Evolutionary conservation across 2,113 vertebrate species (phyloP), one percentile per base, ranked within the genome.

Genomic region (Zosterops japonicus): DNA sequence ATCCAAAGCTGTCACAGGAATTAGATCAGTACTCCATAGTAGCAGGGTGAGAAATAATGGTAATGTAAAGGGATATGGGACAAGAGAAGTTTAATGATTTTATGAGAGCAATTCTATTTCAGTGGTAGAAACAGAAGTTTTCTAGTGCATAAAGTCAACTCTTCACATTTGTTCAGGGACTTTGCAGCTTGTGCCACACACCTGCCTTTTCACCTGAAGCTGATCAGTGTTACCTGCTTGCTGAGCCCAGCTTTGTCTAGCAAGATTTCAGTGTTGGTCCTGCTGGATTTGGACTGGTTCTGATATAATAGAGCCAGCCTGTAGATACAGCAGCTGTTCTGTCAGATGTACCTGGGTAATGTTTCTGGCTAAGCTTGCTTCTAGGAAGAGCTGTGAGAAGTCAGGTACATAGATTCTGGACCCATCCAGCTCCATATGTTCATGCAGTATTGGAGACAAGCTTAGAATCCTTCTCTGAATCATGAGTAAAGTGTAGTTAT

Each of bases 111-210:
- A 2, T 70, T 70, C 28, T 50, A 0, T 81, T 83, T 75, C 56
- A 49, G n/a, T 77, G 39, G 27, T 46, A 74, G 53, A 61, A 75
- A 15, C 0, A 2, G 12, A 83, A 27, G 25, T 72, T 89, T 87
- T 65, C 6, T 79, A 12, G 25, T 47, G 17, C 4, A 1, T 64
- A 5, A 4, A 39, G 20, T 69, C 39, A 67, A 41, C 24, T 69
- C n/a, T 59, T 44, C 1, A 3, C 4, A 0, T 59, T 60, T 69
- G 50, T 61, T 33, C 21, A 42, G 64, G 29, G 41, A 20, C 31
- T 49, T 49, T 7, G 9, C 42, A n/a, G 52, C 56, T 82, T 36
- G 2, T 89, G 16, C 35, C 78, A 0, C 0, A 0, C 59, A n/a
- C 21, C 39, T 95, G 29, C 44, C 47, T 87, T 75, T 72, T 60